Percentiles rank a stretch among this genome's conserved stretches.
phyloP scores from a whole-genome alignment of 2,113 vertebrate species.

The Vulpes lagopus region DNA sequence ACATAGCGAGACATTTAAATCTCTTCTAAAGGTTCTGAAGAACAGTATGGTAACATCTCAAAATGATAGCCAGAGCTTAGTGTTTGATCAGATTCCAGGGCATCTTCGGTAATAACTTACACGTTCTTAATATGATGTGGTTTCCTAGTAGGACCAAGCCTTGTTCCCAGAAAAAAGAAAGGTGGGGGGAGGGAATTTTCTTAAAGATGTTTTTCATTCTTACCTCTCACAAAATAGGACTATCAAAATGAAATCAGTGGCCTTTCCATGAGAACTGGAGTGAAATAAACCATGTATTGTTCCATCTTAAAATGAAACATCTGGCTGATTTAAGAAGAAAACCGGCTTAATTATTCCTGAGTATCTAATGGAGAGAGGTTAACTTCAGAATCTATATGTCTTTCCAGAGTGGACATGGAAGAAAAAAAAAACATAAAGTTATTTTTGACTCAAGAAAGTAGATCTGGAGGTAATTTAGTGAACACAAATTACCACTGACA shows the following conservation, averaged over 20 bases:
- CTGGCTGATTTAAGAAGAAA: constrained; percentile 71
- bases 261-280: constrained; percentile 64
- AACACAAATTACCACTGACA: constrained; percentile 69
- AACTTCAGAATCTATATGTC: constrained; percentile 74
- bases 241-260: constrained; percentile 70
- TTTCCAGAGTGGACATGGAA: constrained; percentile 66
- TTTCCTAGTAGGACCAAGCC: constrained; percentile 57
- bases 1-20: not conserved
- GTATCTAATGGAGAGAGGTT: constrained; percentile 73
- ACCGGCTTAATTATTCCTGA: constrained; percentile 69
- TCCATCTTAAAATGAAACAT: constrained; percentile 77
- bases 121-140: constrained; percentile 63
- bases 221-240: constrained; percentile 69
- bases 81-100: constrained; percentile 1
- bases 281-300: constrained; percentile 74
- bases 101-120: constrained; percentile 60
- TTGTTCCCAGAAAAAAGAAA: not conserved
- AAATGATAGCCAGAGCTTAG: not conserved
- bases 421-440: constrained; percentile 52
- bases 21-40: not conserved
- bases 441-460: constrained; percentile 79
- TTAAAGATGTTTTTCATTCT: constrained; percentile 80
- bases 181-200: constrained; percentile 1
- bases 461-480: constrained; percentile 76
- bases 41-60: constrained; percentile 53